phyloP scores from a whole-genome alignment of 2,888 invertebrate species.

The Nowickia ferox region DNA sequence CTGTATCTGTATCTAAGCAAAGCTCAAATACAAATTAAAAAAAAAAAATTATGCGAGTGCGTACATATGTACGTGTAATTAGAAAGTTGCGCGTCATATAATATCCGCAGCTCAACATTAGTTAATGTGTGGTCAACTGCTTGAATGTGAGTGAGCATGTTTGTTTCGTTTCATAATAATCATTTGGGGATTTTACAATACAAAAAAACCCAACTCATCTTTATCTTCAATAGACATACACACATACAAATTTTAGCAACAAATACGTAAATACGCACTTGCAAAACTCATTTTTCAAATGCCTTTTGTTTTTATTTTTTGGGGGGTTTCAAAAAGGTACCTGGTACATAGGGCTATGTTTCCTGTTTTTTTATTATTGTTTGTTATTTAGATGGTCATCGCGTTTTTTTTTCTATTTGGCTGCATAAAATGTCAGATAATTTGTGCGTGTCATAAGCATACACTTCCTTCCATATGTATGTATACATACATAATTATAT shows the following conservation, averaged over 20 bases:
- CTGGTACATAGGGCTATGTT: slow-evolving; percentile 3
- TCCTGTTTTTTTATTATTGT: background rate
- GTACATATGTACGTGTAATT: slow-evolving; percentile 56
- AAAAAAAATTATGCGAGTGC: background rate
- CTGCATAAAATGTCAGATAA: slow-evolving; percentile 55
- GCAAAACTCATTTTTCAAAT: slow-evolving; percentile 58
- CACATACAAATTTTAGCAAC: background rate
- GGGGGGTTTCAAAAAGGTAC: slow-evolving; percentile 8
- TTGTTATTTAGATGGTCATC: slow-evolving; percentile 68
- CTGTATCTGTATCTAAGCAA: slow-evolving; percentile 55
- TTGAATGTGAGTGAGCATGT: background rate
- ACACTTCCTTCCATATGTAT: background rate
- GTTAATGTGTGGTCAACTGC: slow-evolving; percentile 69
- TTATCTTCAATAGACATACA: background rate
- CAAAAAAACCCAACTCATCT: slow-evolving; percentile 28
- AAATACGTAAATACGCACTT: background rate
- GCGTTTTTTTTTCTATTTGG: slow-evolving; percentile 54
- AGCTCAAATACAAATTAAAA: slow-evolving; percentile 3
- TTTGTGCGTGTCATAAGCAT: slow-evolving; percentile 42
- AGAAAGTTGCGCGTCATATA: slow-evolving; percentile 69
- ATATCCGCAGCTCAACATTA: slow-evolving; percentile 65
- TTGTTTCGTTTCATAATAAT: slow-evolving; percentile 3
- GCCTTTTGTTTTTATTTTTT: slow-evolving; percentile 45
- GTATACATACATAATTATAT: background rate
- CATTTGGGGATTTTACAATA: slow-evolving; percentile 60